Evolutionary conservation across 2,797 vertebrate species (phyloP).

Genomic region (Betta splendens): DNA sequence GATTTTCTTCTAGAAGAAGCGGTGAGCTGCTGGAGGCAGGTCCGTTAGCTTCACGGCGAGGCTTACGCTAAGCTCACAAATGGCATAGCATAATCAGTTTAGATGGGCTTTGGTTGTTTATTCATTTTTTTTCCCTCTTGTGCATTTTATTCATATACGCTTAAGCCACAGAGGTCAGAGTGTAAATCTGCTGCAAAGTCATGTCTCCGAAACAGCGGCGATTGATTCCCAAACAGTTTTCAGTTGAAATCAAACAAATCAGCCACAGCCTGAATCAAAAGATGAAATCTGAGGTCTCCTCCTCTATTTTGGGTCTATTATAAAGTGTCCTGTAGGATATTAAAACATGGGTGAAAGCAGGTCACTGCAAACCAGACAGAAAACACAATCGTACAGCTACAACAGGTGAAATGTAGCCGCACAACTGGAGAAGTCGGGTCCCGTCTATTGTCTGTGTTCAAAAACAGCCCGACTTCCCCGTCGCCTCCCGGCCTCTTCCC

Average conservation of each 20-base stretch:
- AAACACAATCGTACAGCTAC: not conserved
- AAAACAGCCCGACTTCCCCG: too few relatives aligned
- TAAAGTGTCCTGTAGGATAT: not conserved
- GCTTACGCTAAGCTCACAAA: not conserved
- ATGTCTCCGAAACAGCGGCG: not conserved
- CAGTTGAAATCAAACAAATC: not conserved
- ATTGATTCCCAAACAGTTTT: not conserved
- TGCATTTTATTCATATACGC: not conserved
- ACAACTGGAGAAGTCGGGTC: too few relatives aligned
- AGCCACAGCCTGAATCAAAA: slow-evolving; percentile 5
- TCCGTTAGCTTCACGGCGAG: not conserved
- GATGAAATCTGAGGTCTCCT: not conserved
- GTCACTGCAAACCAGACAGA: not conserved
- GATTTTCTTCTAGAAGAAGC: not conserved
- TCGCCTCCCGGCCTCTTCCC: slow-evolving; percentile 14
- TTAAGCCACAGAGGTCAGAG: not conserved
- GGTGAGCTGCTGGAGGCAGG: not conserved
- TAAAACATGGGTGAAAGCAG: not conserved
- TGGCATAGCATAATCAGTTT: not conserved
- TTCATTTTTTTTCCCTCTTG: not conserved
- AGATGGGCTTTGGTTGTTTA: not conserved
- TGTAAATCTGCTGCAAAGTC: not conserved
- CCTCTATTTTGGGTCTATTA: not conserved
- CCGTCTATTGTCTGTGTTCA: too few relatives aligned
- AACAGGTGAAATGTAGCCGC: too few relatives aligned